Percentiles rank a stretch among this genome's conserved stretches.
Conservation (phyloP, 1,140 invertebrate genomes). For the Akabosia matsudoensis region DNA sequence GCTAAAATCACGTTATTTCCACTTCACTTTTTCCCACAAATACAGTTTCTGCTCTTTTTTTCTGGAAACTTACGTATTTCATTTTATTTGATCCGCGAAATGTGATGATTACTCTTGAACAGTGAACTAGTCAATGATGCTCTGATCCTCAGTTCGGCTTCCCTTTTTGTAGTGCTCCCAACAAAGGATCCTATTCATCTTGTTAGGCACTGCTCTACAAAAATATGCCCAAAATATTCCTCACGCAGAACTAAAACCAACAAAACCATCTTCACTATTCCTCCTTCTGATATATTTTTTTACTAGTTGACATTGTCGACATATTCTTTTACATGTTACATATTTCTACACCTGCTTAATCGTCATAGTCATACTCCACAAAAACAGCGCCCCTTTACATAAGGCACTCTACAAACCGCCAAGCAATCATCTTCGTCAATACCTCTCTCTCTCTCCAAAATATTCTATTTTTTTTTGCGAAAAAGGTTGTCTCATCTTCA, state of each 20-base stretch:
- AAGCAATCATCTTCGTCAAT: no score
- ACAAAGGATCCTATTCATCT: background rate
- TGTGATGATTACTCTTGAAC: background rate
- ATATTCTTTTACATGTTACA: background rate
- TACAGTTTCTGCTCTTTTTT: background rate
- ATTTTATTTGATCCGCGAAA: background rate
- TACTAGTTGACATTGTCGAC: background rate
- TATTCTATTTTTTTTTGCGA: no score
- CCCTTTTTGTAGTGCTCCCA: background rate
- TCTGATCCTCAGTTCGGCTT: background rate
- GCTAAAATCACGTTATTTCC: background rate
- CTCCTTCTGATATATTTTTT: background rate
- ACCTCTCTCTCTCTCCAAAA: background rate
- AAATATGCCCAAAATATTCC: no score
- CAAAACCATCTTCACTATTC: no score
- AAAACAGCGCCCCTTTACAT: background rate
- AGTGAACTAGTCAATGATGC: background rate
- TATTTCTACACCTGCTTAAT: background rate
- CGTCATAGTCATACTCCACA: background rate
- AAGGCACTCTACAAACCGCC: background rate
- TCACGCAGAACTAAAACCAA: background rate
- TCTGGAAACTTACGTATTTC: background rate
- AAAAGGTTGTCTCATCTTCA: no score
- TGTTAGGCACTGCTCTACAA: no score
- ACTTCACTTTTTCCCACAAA: background rate